Conservation (phyloP, 2,113 vertebrate species). For the Echinops telfairi region DNA sequence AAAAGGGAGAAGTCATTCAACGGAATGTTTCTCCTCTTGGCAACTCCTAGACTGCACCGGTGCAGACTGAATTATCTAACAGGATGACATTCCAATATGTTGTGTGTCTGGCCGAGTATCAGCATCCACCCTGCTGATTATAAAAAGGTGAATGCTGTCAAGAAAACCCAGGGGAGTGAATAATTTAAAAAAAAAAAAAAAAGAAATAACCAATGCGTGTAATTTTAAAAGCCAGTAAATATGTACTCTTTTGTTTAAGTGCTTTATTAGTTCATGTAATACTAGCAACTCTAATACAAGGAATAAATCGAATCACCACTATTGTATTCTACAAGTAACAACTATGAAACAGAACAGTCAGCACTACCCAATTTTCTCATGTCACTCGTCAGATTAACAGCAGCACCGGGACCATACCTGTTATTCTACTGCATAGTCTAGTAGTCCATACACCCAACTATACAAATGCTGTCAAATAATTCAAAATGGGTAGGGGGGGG, state of each 20-base stretch:
- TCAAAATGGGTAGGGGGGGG: not conserved
- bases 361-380: slow-evolving; percentile 29
- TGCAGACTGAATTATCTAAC: slow-evolving; percentile 17
- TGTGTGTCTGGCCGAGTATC: slow-evolving; percentile 11
- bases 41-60: slow-evolving; percentile 13
- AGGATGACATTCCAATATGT: slow-evolving; percentile 18
- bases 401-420: not conserved
- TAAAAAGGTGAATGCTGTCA: slow-evolving; percentile 50
- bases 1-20: slow-evolving; percentile 17
- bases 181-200: not conserved
- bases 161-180: not conserved
- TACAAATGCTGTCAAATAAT: slow-evolving; percentile 3
- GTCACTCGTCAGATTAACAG: slow-evolving; percentile 13
- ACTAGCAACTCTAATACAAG: not conserved
- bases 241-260: not conserved
- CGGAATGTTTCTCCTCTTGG: not conserved
- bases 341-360: not conserved
- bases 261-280: slow-evolving; percentile 1
- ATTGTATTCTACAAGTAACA: slow-evolving; percentile 39
- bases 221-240: not conserved
- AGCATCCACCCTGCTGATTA: slow-evolving; percentile 6
- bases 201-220: not conserved
- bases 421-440: not conserved
- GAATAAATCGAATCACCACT: not conserved
- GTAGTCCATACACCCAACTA: not conserved